Base-by-base conservation (phyloP, 1,140 invertebrate species). In the Bicyclus anynana region DNA sequence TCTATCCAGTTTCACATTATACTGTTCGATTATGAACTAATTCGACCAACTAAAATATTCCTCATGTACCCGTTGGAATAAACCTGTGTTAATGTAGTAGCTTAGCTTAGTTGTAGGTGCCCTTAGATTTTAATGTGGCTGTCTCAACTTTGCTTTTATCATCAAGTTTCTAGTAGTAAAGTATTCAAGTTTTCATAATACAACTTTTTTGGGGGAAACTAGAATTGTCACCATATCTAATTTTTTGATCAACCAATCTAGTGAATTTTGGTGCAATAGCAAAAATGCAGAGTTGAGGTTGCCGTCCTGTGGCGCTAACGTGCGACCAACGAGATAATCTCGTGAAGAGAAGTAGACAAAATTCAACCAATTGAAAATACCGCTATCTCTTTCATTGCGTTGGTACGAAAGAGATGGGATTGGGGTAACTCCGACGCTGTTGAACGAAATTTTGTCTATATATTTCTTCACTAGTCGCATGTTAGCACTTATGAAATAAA, bases 1-100 rank as follows among this genome's bases (percentile, higher is more conserved):
- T 72, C 80, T 82, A 69, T 87, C 71, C 67, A 67, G 64, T 83
- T 81, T 82, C 76, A 79, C 61, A 67, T 72, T 57, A 65, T 54
- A 26, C 17, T 27, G 44, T 55, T 40, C 47, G 40, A 2, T 5
- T 54, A 53, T 53, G 21, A 48, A 59, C 42, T 53, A 52, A 44
- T 51, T 61, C 17, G 52, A 44, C 37, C 21, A 55, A 55, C 47
- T 47, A 38, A 53, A 55, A 61, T 38, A 51, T 21, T 47, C 47
- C 48, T 29, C 55, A 44, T 29, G 17, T 5, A 42, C 33, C 47
- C 47, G 51, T 60, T 47, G 51, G 51, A 53, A 38, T 48, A 61
- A 35, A 61, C 33, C 35, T 54, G 53, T 55, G 59, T 54, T 46
- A 44, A 51, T 55, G 59, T 57, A 57, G 47, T 61, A 61, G 53